A percentile compares a stretch with the other conserved stretches of the same genome.
These are phyloP conservation scores for Enhydra lutris DNA, from an alignment of 2,113 vertebrate species.

Conservation along the genomic window DNA sequence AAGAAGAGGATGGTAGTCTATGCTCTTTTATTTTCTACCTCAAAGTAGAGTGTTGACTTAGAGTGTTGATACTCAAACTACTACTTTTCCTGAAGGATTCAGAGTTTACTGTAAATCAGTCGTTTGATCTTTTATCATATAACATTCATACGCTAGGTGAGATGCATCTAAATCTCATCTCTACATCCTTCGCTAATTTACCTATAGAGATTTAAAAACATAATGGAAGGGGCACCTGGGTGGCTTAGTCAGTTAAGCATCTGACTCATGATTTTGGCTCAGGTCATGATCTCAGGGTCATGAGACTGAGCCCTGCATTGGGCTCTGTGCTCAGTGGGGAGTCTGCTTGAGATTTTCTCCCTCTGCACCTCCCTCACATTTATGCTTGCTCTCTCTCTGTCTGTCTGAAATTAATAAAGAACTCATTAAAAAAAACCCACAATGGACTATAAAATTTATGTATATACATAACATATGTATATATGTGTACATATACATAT, in stretches of 20 bases:
- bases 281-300: not conserved
- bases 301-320: not conserved
- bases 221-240: not conserved
- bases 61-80: not conserved
- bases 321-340: not conserved
- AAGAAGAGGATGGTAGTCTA: not conserved
- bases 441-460: not conserved
- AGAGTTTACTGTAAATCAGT: not conserved
- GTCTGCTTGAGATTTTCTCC: not conserved
- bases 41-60: not conserved
- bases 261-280: not conserved
- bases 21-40: not conserved
- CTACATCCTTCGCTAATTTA: not conserved
- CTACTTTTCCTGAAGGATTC: not conserved
- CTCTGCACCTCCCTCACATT: not conserved
- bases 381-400: not conserved
- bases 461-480: not conserved
- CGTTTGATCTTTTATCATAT: not conserved
- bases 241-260: not conserved
- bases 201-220: not conserved
- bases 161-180: not conserved
- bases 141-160: not conserved
- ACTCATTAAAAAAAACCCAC: not conserved
- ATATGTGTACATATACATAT: no score
- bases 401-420: not conserved